Evolutionary conservation across 2,797 vertebrate species (phyloP), one percentile per base, ranked within the genome.

Genomic region (Manis crassicaudata): DNA sequence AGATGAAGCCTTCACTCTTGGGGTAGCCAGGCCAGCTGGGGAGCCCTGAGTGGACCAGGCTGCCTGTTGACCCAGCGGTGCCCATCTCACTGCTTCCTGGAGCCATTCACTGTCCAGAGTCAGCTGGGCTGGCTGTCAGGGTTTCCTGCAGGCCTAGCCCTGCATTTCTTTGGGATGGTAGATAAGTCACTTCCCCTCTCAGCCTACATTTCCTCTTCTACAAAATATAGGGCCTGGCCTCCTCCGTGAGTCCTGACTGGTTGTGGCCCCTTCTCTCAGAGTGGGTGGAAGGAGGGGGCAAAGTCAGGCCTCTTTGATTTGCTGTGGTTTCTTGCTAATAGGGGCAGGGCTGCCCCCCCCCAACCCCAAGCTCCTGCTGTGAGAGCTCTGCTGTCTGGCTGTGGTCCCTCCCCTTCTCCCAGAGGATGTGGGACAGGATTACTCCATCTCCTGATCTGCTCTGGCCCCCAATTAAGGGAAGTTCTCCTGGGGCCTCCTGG

Each of bases 181-280:
- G 95, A 95, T 97, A 96, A 97, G 94, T 98, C 96, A 97, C 96
- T 97, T 98, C 97, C 97, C 97, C 89, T 97, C 97, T 93, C 63
- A 7, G 83, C 80, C 37, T 88, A 65, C 60, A 40, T 96, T 98
- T 97, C 97, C 96, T 97, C 90, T 96, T 97, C 92, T 96, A n/a
- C 95, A 62, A 89, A 92, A 94, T 50, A 58, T 7, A 68, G 88
- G 68, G 90, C 86, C 91, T 84, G 56, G 67, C 80, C 94, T 90
- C 68, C 77, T 96, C 73, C 50, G 60, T 6, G 5, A 54, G 25
- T 60, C 65, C 76, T 87, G 62, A 37, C 16, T 35, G 58, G 90
- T n/a, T 77, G 67, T 91, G 89, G 89, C 80, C 94, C 79, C 75
- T 76, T 81, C 86, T 86, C 37, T 90, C 60, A 25, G 81, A 76